Conservation (phyloP, 2,888 invertebrate genomes). For the Alsophila aescularia region DNA sequence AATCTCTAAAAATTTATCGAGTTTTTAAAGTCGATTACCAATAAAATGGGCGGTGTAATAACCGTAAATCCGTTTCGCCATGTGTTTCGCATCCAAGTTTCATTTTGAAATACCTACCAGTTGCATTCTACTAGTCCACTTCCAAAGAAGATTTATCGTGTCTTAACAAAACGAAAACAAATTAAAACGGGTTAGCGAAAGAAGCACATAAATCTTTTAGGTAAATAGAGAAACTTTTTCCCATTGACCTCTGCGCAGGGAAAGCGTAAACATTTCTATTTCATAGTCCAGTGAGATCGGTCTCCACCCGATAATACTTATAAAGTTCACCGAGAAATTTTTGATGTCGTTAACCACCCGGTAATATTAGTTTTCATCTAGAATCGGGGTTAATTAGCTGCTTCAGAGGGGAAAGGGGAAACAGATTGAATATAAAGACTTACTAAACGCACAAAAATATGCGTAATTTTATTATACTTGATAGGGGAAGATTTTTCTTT, state of each 20-base stretch:
- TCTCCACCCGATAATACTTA: constrained; percentile 32
- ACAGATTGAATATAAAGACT: constrained; percentile 60
- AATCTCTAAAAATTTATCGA: too few relatives aligned
- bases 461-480: too few relatives aligned
- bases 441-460: too few relatives aligned
- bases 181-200: constrained; percentile 40
- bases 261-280: constrained; percentile 40
- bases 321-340: constrained; percentile 37
- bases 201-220: constrained; percentile 40
- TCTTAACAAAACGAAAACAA: constrained; percentile 41
- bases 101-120: constrained; percentile 28
- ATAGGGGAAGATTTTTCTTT: too few relatives aligned
- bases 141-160: constrained; percentile 34
- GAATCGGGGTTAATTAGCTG: constrained; percentile 60
- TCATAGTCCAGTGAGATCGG: constrained; percentile 31
- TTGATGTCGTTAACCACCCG: constrained; percentile 45
- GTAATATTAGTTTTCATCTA: constrained; percentile 53
- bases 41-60: not conserved
- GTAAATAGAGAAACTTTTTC: constrained; percentile 40
- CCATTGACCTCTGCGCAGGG: constrained; percentile 32
- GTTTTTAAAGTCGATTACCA: not conserved
- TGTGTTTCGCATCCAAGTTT: constrained; percentile 11
- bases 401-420: constrained; percentile 49
- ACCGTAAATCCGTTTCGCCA: not conserved
- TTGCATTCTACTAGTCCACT: constrained; percentile 31